Conservation (phyloP, 2,888 invertebrate genomes). For the Hirtodrosophila alboralis region DNA sequence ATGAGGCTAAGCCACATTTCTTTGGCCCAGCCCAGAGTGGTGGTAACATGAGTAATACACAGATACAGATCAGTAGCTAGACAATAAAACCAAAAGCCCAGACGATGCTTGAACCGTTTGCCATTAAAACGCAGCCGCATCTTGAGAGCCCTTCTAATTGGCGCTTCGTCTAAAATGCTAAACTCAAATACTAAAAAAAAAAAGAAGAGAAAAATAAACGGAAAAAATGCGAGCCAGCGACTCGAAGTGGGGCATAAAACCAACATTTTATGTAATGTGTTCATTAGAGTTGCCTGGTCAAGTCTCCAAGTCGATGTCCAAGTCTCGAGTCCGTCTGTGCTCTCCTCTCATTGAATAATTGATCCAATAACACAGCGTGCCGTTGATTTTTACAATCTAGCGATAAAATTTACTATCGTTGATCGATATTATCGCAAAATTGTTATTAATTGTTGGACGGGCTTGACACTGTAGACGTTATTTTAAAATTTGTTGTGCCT, state of each 20-base stretch:
- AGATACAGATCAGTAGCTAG: conserved; percentile 75
- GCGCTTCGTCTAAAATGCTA: conserved; percentile 47
- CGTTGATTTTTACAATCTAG: conserved; percentile 74
- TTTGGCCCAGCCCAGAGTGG: conserved; percentile 37
- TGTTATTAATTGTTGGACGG: conserved; percentile 65
- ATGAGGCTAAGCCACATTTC: conserved; percentile 67
- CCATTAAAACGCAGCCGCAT: conserved; percentile 58
- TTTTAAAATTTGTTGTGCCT: conserved; percentile 2
- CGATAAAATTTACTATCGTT: conserved; percentile 72
- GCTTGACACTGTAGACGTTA: background rate
- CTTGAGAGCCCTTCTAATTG: conserved; percentile 66
- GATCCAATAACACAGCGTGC: conserved; percentile 73
- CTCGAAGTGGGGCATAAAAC: conserved; percentile 71
- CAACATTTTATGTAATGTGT: conserved; percentile 76
- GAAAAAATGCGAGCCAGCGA: conserved; percentile 33
- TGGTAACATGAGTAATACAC: conserved; percentile 68
- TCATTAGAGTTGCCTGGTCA: conserved; percentile 64
- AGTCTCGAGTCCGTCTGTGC: conserved; percentile 12
- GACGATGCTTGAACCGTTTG: conserved; percentile 52
- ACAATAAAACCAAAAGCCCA: conserved; percentile 66
- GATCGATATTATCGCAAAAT: conserved; percentile 77
- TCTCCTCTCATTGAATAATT: conserved; percentile 57
- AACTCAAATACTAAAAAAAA: conserved; percentile 16
- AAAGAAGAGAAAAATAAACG: too few species aligned
- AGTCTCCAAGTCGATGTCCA: conserved; percentile 1